Evolutionary conservation across 2,113 vertebrate species (phyloP), one percentile per base, ranked within the genome.

Genomic region (Nibea albiflora): DNA sequence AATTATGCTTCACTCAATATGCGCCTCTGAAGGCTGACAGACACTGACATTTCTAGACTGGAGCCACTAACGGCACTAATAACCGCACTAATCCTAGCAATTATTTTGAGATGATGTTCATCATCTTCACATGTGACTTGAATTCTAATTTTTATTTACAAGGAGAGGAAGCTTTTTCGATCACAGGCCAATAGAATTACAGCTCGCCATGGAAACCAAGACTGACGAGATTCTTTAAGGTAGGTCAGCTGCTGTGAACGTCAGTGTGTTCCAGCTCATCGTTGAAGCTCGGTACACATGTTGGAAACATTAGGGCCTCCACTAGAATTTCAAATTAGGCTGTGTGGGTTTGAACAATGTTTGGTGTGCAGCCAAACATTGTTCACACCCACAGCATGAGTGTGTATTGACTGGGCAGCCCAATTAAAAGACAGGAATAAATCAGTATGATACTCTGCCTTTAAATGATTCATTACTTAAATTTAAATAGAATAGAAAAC

Each of bases 1-100:
- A 47, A 73, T 76, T 49, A 77, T 26, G 19, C 50, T 56, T 60
- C 9, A 80, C 61, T 79, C 67, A 82, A 72, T 73, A 68, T 39
- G 26, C 16, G 1, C 56, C 19, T 62, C 58, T 56, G 22, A 44
- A 4, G 11, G 46, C 49, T 20, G 14, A 50, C 5, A 19, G 65
- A 67, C 17, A 39, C 63, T 39, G 61, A 15, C 47, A 77, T 74
- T 81, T 81, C 69, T 28, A 52, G 56, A 73, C 49, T 73, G 54
- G 4, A 71, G 46, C 19, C 44, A 26, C 39, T 35, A 26, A 50
- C 20, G 20, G 47, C 77, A 60, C 28, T 47, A 68, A 60, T 52
- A 42, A 69, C 14, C n/a, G 20, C 31, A 63, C 22, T 60, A 70
- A 70, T 31, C 58, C 56, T 47, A 47, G 69, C 20, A 47, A 76